Evolutionary conservation across 2,888 invertebrate species (phyloP), one percentile per base, ranked within the genome.

Genomic region (Erpobdella octoculata): DNA sequence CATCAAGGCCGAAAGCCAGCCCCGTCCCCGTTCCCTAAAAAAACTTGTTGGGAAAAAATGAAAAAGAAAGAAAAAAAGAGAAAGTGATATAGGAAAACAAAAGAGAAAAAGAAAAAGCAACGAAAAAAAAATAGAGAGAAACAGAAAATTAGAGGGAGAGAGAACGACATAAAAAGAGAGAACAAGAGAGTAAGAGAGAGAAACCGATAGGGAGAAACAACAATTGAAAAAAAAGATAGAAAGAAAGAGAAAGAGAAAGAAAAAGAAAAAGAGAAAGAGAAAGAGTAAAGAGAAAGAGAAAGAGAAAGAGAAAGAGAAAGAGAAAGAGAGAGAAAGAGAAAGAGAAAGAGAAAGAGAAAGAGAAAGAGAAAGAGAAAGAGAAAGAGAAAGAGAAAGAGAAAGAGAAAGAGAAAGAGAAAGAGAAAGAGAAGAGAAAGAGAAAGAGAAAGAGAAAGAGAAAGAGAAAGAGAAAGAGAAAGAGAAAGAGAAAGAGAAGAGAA

Each of bases 401-500:
- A 41, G 41, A 2, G 5, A 28, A 31, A 61, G 0, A 58, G 12
- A 58, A 8, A 35, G 31, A 25, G 35, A 38, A 3, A 62, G 28
- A n/a, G 35, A 58, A 28, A 33, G 25, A 5, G 9, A 46, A 67
- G n/a, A 21, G 25, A 58, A 59, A 25, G 33, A 59, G 35, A 9
- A 59, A 69, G 59, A 12, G 25, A 59, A 61, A 25, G 69, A 69
- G 59, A 15, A 59, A 69, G 15, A 25, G 61, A 69, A 69, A 25
- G 69, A 69, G 46, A 9, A 12, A 66, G 21, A 21, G 9, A 21
- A 12, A 21, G 2, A 68, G 37, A 48, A 18, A 68, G 3, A n/a
- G 48, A 68, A 69, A 25, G 69, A 69, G 59, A 15, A 12, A 69
- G 59, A 15, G 69, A 69, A 28, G 69, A 69, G 28, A 15, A 15